phyloP scores from a whole-genome alignment of 2,888 invertebrate genomes.

The Epinotia demarniana region DNA sequence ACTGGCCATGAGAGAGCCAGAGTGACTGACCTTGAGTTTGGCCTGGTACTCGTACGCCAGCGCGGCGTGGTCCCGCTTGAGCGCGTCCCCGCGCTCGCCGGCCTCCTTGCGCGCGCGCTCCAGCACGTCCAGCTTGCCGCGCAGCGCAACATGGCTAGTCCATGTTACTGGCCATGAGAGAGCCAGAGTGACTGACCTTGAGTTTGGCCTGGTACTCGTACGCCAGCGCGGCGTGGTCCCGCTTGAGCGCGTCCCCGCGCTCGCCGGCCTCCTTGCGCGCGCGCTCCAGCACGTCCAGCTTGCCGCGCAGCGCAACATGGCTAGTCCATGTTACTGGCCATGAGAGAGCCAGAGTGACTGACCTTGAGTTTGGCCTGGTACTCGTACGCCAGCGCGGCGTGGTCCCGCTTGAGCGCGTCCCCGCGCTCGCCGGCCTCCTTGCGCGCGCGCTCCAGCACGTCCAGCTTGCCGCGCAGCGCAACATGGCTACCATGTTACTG shows the following conservation, averaged over 20 bases:
- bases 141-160: slow-evolving; percentile 58
- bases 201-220: slow-evolving; percentile 83
- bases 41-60: slow-evolving; percentile 83
- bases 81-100: slow-evolving; percentile 83
- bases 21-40: slow-evolving; percentile 81
- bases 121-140: slow-evolving; percentile 85
- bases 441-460: no score
- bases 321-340: no score
- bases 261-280: slow-evolving; percentile 85
- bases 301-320: slow-evolving; percentile 77
- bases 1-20: no score
- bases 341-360: no score
- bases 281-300: slow-evolving; percentile 84
- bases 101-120: slow-evolving; percentile 86
- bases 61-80: slow-evolving; percentile 61
- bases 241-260: slow-evolving; percentile 80
- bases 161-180: no score
- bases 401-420: no score
- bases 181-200: no score
- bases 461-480: no score
- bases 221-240: slow-evolving; percentile 72
- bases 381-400: no score
- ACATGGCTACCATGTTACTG: no score
- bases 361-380: no score
- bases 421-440: no score